Evolutionary conservation across 1,140 invertebrate species (phyloP), one percentile per base, ranked within the genome.

Genomic region (Drosophila erecta): DNA sequence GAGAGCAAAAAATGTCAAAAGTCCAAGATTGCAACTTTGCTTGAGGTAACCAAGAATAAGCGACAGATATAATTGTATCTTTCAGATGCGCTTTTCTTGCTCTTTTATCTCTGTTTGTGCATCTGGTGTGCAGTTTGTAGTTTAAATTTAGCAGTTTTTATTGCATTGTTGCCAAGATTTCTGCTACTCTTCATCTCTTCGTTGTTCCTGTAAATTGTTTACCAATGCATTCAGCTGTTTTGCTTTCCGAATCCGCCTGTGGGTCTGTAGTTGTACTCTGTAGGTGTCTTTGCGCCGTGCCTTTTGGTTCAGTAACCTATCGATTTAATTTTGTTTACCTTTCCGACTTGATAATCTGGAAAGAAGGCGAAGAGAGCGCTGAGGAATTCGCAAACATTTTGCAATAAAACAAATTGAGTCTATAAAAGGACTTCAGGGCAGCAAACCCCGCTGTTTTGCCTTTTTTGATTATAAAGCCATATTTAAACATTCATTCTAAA

Each of bases 251-350:
- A 30, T 49, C 38, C 55, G 37, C 40, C 43, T n/a, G 27, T 33
- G 22, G 22, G 12, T 24, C 11, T 76, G 41, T 33, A 38, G 24
- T 43, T 51, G 49, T 46, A 54, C 38, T 20, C 50, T 27, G 40
- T 50, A 24, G 33, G 30, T 69, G 51, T 49, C 46, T 30, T 22
- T 40, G 53, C 53, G 58, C 47, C 70, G 24, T 64, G 71, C 47
- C 47, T 81, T 59, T 79, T 76, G 71, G 80, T 83, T 83, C 80
- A 83, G 56, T 83, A 78, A 83, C 80, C 80, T 72, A 83, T 83
- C 80, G 71, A 84, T 71, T 71, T 79, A 60, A 79, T 59, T 84
- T 66, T 78, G 57, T 60, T 71, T 79, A 64, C 58, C 62, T 62
- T 50, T 55, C 40, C 20, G 35, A 61, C 73, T 71, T 50, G 22